These are phyloP conservation scores for Apodemus speciosus DNA, from an alignment of 2,113 vertebrate species.

Conservation along the genomic window DNA sequence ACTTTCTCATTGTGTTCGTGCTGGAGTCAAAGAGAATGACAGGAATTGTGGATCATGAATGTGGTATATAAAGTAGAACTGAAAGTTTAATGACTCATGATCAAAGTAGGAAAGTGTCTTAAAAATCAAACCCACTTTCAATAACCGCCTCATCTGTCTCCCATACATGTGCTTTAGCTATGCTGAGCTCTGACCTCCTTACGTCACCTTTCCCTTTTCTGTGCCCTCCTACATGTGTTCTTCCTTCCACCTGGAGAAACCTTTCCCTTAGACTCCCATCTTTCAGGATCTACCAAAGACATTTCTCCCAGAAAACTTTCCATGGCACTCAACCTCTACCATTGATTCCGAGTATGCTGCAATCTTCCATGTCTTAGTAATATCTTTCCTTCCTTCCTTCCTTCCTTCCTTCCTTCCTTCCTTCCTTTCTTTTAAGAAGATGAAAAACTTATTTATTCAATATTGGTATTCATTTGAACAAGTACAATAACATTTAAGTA, in stretches of 20 bases:
- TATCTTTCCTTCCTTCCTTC: background rate
- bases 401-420: no score
- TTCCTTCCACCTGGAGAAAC: background rate
- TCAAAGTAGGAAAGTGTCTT: background rate
- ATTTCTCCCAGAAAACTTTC: background rate
- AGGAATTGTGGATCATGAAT: background rate
- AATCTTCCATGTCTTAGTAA: background rate
- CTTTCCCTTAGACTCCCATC: background rate
- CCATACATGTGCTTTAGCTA: accelerated
- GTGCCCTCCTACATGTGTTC: background rate
- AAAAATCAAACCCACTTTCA: background rate
- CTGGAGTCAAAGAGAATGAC: background rate
- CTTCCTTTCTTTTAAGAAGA: background rate
- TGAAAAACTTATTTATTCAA: slow-evolving; percentile 26
- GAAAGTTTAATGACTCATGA: background rate
- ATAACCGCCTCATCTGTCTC: background rate
- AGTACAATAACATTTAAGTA: slow-evolving; percentile 12
- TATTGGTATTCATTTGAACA: slow-evolving; percentile 38
- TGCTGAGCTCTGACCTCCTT: background rate
- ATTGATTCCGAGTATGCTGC: background rate
- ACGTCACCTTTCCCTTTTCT: background rate
- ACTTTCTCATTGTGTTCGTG: background rate
- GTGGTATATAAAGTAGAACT: background rate
- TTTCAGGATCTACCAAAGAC: background rate
- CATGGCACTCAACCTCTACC: background rate